These are phyloP conservation scores for Uria aalge DNA, from an alignment of 2,113 vertebrate genomes.

Conservation along the genomic window DNA sequence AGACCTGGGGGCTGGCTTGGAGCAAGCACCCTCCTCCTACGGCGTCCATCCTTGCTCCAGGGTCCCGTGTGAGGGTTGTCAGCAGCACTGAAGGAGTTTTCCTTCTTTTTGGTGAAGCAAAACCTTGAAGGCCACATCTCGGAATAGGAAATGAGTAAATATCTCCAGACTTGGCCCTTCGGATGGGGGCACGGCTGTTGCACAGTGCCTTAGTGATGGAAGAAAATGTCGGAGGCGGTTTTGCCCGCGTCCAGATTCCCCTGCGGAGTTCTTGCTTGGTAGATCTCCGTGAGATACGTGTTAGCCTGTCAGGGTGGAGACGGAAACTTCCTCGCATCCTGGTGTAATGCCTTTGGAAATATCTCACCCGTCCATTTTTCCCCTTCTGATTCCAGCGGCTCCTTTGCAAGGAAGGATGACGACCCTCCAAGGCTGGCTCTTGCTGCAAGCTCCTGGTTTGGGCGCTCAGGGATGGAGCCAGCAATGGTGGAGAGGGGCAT, in stretches of 20 bases:
- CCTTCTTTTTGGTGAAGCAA: not conserved
- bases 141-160: not conserved
- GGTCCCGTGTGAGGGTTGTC: accelerated
- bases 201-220: not conserved
- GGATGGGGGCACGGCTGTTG: accelerated
- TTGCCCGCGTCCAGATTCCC: not conserved
- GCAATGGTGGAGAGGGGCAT: not conserved
- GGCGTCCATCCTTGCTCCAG: not conserved
- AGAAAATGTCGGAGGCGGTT: accelerated
- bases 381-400: not conserved
- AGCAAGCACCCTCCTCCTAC: not conserved
- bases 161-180: not conserved
- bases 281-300: accelerated
- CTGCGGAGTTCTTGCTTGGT: not conserved
- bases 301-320: not conserved
- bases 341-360: not conserved
- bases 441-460: not conserved
- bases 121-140: not conserved
- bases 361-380: not conserved
- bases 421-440: not conserved
- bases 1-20: not conserved
- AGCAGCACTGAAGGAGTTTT: not conserved
- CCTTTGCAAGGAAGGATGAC: not conserved
- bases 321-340: not conserved
- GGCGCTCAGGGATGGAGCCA: not conserved